These are phyloP conservation scores for Caretta caretta DNA, from an alignment of 2,113 vertebrate genomes.

Conservation along the genomic window DNA sequence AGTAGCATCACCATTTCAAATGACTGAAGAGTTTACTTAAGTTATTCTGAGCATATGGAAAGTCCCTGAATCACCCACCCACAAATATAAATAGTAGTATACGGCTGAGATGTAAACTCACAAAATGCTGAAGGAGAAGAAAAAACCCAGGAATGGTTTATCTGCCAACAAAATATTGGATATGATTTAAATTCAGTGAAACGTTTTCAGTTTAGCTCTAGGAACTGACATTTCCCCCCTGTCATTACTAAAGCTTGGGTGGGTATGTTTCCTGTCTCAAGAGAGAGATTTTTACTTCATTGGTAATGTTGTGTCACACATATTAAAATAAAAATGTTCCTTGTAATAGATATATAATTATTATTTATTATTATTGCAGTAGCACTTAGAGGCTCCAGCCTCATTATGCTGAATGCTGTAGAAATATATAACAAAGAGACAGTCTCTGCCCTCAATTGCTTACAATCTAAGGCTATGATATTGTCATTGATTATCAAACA, in stretches of 20 bases:
- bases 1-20: conserved; percentile 68
- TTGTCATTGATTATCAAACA: conserved; percentile 13
- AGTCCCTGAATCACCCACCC: conserved; percentile 41
- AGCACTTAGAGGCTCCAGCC: neutral
- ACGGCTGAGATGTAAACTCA: conserved; percentile 32
- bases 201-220: fast-evolving
- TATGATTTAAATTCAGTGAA: neutral
- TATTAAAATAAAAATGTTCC: conserved; percentile 47
- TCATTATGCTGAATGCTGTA: neutral
- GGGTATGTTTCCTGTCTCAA: neutral
- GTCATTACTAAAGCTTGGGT: neutral
- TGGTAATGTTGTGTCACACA: conserved; percentile 12
- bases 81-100: conserved; percentile 40
- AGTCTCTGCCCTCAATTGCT: neutral
- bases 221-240: conserved; percentile 12
- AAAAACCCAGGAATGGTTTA: neutral
- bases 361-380: conserved; percentile 40
- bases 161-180: neutral
- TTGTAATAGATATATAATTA: conserved; percentile 45
- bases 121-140: conserved; percentile 19
- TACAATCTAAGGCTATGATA: conserved; percentile 34
- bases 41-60: conserved; percentile 69
- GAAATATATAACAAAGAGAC: neutral
- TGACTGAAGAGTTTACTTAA: conserved; percentile 66
- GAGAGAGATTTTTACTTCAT: conserved; percentile 23